These are phyloP conservation scores for Schizothorax lantsangensis DNA, from an alignment of 2,797 vertebrate species.

Conservation along the genomic window DNA sequence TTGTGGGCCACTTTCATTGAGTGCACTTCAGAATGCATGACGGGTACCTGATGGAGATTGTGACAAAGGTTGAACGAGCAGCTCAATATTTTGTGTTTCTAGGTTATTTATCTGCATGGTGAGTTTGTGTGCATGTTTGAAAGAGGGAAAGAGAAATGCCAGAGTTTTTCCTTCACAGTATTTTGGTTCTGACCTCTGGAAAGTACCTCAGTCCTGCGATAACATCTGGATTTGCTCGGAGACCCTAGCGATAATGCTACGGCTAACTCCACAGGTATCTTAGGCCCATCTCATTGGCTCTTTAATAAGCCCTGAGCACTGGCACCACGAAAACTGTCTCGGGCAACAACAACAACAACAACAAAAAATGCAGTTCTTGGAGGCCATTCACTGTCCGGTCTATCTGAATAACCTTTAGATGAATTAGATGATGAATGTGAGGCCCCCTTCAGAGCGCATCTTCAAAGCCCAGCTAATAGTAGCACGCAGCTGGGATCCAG, in stretches of 20 bases:
- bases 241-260: conserved; percentile 31
- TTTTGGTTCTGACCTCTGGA: conserved; percentile 59
- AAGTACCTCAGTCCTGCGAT: conserved; percentile 49
- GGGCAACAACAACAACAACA: conserved; percentile 37
- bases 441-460: conserved; percentile 59
- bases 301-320: conserved; percentile 55
- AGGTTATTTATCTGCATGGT: conserved; percentile 50
- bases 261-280: conserved; percentile 39
- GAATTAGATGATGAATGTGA: conserved; percentile 63
- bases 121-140: neutral
- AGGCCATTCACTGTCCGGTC: conserved; percentile 55
- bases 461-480: conserved; percentile 67
- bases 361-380: conserved; percentile 45
- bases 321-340: conserved; percentile 45
- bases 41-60: conserved; percentile 35
- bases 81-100: conserved; percentile 34
- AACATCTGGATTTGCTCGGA: conserved; percentile 54
- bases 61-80: conserved; percentile 37
- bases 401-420: conserved; percentile 72
- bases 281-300: conserved; percentile 53
- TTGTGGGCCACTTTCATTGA: conserved; percentile 38
- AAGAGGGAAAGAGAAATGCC: neutral
- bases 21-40: conserved; percentile 39
- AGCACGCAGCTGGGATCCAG: conserved; percentile 59
- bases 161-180: conserved; percentile 34